Base-by-base conservation (phyloP, 2,888 invertebrate genomes). In the Brachynemurus nebulosus region DNA sequence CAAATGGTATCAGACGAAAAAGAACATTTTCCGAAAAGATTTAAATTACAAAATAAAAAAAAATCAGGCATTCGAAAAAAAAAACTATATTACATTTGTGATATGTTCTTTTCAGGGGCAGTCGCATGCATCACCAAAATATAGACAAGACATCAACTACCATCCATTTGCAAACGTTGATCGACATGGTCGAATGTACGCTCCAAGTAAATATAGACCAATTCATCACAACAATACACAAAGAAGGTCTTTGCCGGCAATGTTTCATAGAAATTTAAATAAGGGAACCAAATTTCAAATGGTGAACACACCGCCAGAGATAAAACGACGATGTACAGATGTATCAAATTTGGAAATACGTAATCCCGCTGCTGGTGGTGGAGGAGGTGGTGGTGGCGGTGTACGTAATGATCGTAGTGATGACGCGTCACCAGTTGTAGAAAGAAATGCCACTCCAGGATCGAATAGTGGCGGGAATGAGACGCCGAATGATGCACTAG, bases 271-370 rank as follows among this genome's bases (percentile, higher is more conserved):
- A n/a, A 19, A 18, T n/a, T 18, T n/a, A 37, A 37, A 37, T 19
- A 37, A 37, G 20, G 19, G 37, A 3, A 18, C 37, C 19, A 18
- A 20, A 12, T 37, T 37, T 37, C 37, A 37, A 17, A 8, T 37
- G 20, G 37, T 19, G n/a, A 18, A 37, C 20, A 19, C 37, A n/a
- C 37, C 37, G 8, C 37, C 57, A 16, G 47, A 55, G 2, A 37
- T 52, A 2, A 59, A 58, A 54, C 49, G 57, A 40, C 55, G 51
- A 40, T 51, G 58, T 35, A 40, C 56, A 19, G 56, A 55, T 41
- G 50, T 38, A 7, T 37, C 37, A 20, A 37, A 37, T 37, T 19
- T 37, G 19, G 37, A 37, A 37, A 12, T 37, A 11, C 18, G 37
- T n/a, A 18, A 37, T 49, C 45, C 16, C 8, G 11, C 30, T 25